A percentile compares a stretch with the other conserved stretches of the same genome.
Conservation (phyloP, 2,113 vertebrate species). For the Riparia riparia region DNA sequence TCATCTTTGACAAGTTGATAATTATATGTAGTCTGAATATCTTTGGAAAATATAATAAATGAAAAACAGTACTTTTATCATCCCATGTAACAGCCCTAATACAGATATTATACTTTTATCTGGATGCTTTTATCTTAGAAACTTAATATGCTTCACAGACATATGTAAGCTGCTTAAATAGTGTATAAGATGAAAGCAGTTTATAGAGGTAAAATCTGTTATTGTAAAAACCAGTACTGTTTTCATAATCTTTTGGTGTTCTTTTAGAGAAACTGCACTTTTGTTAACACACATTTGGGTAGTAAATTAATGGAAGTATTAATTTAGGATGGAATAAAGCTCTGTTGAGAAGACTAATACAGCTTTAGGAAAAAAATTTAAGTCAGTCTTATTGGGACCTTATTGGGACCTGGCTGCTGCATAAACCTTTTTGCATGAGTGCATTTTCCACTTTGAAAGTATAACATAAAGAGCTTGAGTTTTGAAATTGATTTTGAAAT, state of each 20-base stretch:
- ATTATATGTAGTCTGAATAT: neutral
- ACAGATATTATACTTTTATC: neutral
- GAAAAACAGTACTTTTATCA: neutral
- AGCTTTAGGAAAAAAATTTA: neutral
- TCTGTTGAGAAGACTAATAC: neutral
- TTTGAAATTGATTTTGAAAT: neutral
- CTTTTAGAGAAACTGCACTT: neutral
- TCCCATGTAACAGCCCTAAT: neutral
- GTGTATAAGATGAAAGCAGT: neutral
- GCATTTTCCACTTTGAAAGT: neutral
- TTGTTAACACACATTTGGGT: neutral
- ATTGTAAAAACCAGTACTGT: neutral
- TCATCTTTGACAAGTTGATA: neutral
- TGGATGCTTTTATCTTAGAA: neutral
- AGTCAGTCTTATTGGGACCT: neutral
- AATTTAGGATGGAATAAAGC: neutral
- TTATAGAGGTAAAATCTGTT: neutral
- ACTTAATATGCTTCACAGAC: neutral
- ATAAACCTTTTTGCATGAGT: neutral
- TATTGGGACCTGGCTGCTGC: neutral
- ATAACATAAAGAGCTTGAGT: neutral
- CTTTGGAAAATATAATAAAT: neutral
- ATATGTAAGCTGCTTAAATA: neutral
- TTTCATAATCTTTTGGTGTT: neutral
- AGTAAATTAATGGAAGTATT: neutral